These are phyloP conservation scores for Maniola jurtina DNA, from an alignment of 1,140 invertebrate species.

Conservation along the genomic window DNA sequence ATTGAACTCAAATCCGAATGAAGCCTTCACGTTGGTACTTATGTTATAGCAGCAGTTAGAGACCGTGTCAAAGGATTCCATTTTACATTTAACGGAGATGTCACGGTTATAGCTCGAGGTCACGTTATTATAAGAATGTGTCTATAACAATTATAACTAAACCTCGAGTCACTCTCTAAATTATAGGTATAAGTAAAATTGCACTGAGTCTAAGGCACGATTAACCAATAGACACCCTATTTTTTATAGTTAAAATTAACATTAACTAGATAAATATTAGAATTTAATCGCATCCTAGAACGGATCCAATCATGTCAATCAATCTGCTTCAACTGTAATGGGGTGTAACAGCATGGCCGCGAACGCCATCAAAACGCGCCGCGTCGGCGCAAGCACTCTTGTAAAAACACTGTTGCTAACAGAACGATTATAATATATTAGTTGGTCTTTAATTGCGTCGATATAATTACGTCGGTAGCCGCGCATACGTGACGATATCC, in stretches of 20 bases:
- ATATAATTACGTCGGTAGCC: slow-evolving; percentile 72
- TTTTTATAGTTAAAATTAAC: background rate
- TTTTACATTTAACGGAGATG: no score
- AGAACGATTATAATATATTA: slow-evolving; percentile 78
- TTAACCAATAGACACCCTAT: no score
- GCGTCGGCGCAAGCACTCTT: slow-evolving; percentile 55
- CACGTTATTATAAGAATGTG: no score
- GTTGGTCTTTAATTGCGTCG: slow-evolving; percentile 71
- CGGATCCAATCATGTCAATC: slow-evolving; percentile 36
- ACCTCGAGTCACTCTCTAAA: no score
- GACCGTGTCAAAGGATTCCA: no score
- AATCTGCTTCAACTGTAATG: slow-evolving; percentile 31
- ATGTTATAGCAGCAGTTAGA: no score
- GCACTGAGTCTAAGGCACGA: no score
- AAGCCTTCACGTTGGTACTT: no score
- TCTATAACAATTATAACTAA: no score
- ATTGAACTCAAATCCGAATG: no score
- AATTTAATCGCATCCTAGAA: slow-evolving; percentile 23
- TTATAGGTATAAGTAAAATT: no score
- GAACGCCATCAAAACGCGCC: slow-evolving; percentile 52
- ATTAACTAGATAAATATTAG: slow-evolving; percentile 12
- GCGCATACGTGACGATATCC: slow-evolving; percentile 75
- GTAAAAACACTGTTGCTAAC: slow-evolving; percentile 71
- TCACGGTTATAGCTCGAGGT: no score
- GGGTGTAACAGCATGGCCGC: slow-evolving; percentile 54